These are phyloP conservation scores for Plebejus anna DNA, from an alignment of 2,888 invertebrate genomes.

Conservation along the genomic window DNA sequence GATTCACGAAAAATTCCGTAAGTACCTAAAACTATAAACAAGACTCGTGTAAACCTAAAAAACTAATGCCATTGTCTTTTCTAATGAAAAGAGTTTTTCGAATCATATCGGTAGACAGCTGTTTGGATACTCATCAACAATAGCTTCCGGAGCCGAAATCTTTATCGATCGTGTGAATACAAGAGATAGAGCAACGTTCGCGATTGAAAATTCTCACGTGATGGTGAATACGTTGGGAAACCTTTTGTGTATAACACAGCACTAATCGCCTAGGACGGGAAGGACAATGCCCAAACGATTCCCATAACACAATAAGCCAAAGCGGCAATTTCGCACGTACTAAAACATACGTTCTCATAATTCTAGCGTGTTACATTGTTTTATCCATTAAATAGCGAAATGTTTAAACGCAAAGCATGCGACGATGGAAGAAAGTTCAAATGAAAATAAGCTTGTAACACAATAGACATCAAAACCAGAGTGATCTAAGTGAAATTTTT, in stretches of 20 bases:
- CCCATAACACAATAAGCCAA: slow-evolving; percentile 52
- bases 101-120: not conserved
- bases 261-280: slow-evolving; percentile 67
- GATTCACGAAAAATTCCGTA: no score
- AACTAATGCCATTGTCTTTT: not conserved
- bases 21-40: no score
- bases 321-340: slow-evolving; percentile 54
- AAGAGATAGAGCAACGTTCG: slow-evolving; percentile 63
- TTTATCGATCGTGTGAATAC: slow-evolving; percentile 65
- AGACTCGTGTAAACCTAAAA: no score
- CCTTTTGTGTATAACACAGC: slow-evolving; percentile 62
- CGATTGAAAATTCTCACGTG: slow-evolving; percentile 61
- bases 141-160: slow-evolving; percentile 46
- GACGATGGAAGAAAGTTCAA: slow-evolving; percentile 10
- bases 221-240: slow-evolving; percentile 59
- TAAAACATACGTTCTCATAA: slow-evolving; percentile 36
- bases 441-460: slow-evolving; percentile 6
- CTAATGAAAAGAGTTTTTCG: not conserved
- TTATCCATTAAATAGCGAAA: slow-evolving; percentile 27
- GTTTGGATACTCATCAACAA: not conserved
- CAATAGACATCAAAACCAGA: not conserved
- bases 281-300: slow-evolving; percentile 64
- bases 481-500: no score
- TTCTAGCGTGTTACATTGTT: slow-evolving; percentile 36
- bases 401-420: slow-evolving; percentile 11